Conservation (phyloP, 2,113 vertebrate genomes). For the Hemichromis elongatus region DNA sequence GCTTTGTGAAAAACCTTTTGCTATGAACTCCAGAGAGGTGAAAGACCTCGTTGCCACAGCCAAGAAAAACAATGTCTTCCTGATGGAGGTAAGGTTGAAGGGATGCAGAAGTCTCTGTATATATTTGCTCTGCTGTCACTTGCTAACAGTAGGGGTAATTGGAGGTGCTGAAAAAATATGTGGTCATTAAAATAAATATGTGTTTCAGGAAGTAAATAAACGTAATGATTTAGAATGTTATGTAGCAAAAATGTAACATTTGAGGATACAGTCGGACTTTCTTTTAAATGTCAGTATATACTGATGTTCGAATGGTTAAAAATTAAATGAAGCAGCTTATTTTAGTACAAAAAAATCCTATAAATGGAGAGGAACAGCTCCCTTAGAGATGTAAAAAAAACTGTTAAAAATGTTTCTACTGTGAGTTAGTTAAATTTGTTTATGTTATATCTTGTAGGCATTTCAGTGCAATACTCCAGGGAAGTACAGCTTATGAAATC, state of each 20-base stretch:
- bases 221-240: neutral
- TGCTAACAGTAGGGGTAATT: neutral
- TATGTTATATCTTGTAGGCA: neutral
- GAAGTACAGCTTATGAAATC: neutral
- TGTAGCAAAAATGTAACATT: neutral
- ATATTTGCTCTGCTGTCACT: neutral
- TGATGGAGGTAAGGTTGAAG: constrained; percentile 54
- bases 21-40: constrained; percentile 75
- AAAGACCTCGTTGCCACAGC: constrained; percentile 65
- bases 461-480: neutral
- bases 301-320: neutral
- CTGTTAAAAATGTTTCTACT: neutral
- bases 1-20: constrained; percentile 81
- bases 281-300: neutral
- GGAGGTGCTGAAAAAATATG: too few species aligned
- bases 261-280: neutral
- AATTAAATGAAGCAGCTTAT: neutral
- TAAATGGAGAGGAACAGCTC: neutral
- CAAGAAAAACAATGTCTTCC: constrained; percentile 57
- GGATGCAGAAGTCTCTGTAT: neutral
- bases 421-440: neutral
- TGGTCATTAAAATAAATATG: neutral
- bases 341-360: neutral
- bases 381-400: neutral
- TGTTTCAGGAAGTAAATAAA: neutral